These are phyloP conservation scores for Seriola aureovittata DNA, from an alignment of 2,113 vertebrate genomes.

Conservation along the genomic window DNA sequence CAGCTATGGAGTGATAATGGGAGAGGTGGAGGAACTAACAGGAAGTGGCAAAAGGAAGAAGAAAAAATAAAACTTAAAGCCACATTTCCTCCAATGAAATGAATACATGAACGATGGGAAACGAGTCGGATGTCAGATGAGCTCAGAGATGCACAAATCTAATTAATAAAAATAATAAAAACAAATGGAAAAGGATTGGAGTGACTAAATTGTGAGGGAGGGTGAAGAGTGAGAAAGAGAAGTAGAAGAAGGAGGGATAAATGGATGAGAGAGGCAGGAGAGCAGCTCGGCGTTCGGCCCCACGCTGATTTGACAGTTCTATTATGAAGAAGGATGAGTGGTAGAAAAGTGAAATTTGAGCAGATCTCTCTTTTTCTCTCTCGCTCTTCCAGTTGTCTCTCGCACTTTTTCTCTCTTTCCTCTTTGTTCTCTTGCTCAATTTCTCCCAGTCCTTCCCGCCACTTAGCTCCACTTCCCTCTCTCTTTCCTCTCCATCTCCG, in stretches of 20 bases:
- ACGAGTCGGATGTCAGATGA: neutral
- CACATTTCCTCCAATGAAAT: neutral
- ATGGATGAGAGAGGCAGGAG: slow-evolving; percentile 12
- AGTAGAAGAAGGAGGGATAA: slow-evolving; percentile 1
- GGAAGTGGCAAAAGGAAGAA: neutral
- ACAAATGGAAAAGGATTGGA: too few relatives aligned
- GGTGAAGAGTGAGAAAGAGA: neutral
- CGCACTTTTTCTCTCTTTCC: neutral
- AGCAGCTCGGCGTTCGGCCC: slow-evolving; percentile 12
- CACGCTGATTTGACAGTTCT: slow-evolving; percentile 65
- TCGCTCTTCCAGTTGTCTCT: slow-evolving; percentile 4
- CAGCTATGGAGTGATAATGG: neutral
- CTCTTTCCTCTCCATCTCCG: slow-evolving; percentile 4
- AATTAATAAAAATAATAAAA: too few relatives aligned
- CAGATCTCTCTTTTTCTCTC: slow-evolving; percentile 36
- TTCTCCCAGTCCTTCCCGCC: slow-evolving; percentile 1
- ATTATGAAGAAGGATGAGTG: slow-evolving; percentile 71
- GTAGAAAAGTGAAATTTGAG: slow-evolving; percentile 56
- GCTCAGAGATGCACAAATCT: neutral
- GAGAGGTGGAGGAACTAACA: neutral
- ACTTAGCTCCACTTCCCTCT: neutral
- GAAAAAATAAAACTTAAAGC: neutral
- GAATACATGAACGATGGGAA: neutral
- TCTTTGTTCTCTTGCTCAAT: slow-evolving; percentile 2
- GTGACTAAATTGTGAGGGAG: neutral